These are phyloP conservation scores for Lasiommata megera DNA, from an alignment of 2,888 invertebrate genomes.

Conservation along the genomic window DNA sequence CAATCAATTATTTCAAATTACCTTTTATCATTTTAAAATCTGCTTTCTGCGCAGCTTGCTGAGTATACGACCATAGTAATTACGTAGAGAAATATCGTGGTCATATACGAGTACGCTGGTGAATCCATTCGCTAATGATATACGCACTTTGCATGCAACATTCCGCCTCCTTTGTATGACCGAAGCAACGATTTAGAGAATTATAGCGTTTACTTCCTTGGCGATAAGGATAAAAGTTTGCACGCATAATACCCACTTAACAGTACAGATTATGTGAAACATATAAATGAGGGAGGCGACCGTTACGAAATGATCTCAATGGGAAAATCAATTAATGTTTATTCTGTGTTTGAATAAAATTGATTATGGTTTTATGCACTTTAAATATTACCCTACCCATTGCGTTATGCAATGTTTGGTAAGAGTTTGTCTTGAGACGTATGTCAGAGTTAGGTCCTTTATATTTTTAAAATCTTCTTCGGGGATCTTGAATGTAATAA, in stretches of 20 bases:
- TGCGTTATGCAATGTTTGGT: too few species aligned
- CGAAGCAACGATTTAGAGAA: slow-evolving; percentile 11
- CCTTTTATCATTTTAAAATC: neutral
- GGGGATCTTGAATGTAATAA: too few species aligned
- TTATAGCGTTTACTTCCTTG: neutral
- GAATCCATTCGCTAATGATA: slow-evolving; percentile 45
- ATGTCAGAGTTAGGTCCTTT: too few species aligned
- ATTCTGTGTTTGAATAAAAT: neutral
- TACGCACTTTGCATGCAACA: slow-evolving; percentile 59
- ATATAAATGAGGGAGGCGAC: slow-evolving; percentile 5
- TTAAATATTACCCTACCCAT: too few species aligned
- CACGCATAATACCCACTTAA: neutral
- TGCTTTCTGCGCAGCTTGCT: slow-evolving; percentile 21
- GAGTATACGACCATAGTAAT: slow-evolving; percentile 50
- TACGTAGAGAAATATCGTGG: slow-evolving; percentile 45
- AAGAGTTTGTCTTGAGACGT: too few species aligned
- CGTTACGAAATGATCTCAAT: slow-evolving; percentile 15
- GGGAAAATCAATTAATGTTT: slow-evolving; percentile 11
- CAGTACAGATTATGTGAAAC: slow-evolving; percentile 16
- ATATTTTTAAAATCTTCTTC: too few species aligned
- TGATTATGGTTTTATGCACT: too few species aligned
- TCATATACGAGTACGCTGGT: slow-evolving; percentile 36
- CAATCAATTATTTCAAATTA: neutral
- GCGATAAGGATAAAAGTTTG: neutral
- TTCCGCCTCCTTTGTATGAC: slow-evolving; percentile 38